These are phyloP conservation scores for Arion vulgaris DNA, from an alignment of 1,140 invertebrate species.

Conservation along the genomic window DNA sequence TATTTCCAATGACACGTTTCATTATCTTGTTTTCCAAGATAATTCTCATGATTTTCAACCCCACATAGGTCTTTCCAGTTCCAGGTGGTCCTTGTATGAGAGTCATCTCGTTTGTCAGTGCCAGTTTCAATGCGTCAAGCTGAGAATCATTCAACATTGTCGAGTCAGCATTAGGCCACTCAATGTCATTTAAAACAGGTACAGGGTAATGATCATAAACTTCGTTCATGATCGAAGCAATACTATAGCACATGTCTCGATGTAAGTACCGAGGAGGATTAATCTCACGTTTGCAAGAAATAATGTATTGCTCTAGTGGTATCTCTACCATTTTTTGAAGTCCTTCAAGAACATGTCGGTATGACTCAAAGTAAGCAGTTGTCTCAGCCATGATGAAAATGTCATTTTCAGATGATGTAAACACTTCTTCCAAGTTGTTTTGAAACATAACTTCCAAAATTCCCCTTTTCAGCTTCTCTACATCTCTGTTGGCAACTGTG, in stretches of 20 bases:
- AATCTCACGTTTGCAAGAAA: constrained; percentile 52
- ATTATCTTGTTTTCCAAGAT: constrained; percentile 68
- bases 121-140: constrained; percentile 70
- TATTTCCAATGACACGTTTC: constrained; percentile 38
- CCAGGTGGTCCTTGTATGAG: constrained; percentile 81
- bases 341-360: constrained; percentile 71
- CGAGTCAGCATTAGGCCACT: constrained; percentile 56
- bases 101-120: constrained; percentile 74
- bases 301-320: constrained; percentile 69
- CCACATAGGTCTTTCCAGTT: constrained; percentile 70
- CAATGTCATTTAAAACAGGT: constrained; percentile 19
- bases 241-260: constrained; percentile 32
- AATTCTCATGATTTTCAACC: constrained; percentile 69
- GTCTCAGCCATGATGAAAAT: constrained; percentile 73
- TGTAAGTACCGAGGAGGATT: constrained; percentile 54
- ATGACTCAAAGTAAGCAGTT: constrained; percentile 74
- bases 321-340: constrained; percentile 65
- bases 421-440: constrained; percentile 33
- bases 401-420: constrained; percentile 19
- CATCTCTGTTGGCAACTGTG: constrained; percentile 77
- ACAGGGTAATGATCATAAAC: not conserved
- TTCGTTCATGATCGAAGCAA: constrained; percentile 29
- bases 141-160: constrained; percentile 72
- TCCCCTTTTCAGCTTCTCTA: constrained; percentile 44
- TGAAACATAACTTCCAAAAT: constrained; percentile 67